Evolutionary conservation across 2,113 vertebrate genomes (phyloP).

Genomic region (Varanus komodoensis): DNA sequence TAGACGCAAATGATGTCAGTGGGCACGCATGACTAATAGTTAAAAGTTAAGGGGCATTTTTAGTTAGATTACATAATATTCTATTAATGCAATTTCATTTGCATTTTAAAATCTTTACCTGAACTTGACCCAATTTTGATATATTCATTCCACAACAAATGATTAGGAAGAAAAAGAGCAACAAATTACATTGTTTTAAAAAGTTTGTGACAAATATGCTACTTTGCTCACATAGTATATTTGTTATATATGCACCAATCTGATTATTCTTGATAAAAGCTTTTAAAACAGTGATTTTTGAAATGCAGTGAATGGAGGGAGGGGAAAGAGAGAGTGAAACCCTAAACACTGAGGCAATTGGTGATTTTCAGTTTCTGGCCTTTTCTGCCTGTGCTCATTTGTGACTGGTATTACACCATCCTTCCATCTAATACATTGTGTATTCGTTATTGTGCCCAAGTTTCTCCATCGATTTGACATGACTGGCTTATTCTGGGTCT

Average conservation of each 20-base stretch:
- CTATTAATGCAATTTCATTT: constrained; percentile 51
- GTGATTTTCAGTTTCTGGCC: background rate
- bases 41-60: constrained; percentile 64
- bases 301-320: background rate
- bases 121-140: constrained; percentile 58
- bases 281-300: no score
- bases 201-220: background rate
- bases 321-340: background rate
- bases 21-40: constrained; percentile 66
- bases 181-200: background rate
- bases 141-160: background rate
- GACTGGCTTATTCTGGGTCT: background rate
- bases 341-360: background rate
- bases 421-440: background rate
- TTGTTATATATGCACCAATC: background rate
- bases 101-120: constrained; percentile 51
- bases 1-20: constrained; percentile 75
- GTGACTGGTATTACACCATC: no score
- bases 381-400: background rate
- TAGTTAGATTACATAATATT: constrained; percentile 38
- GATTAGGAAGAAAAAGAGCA: background rate
- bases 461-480: background rate
- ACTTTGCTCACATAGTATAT: background rate
- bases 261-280: no score
- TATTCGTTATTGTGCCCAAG: background rate